Evolutionary conservation across 1,140 invertebrate species (phyloP).

Genomic region (Trichonephila clavata): DNA sequence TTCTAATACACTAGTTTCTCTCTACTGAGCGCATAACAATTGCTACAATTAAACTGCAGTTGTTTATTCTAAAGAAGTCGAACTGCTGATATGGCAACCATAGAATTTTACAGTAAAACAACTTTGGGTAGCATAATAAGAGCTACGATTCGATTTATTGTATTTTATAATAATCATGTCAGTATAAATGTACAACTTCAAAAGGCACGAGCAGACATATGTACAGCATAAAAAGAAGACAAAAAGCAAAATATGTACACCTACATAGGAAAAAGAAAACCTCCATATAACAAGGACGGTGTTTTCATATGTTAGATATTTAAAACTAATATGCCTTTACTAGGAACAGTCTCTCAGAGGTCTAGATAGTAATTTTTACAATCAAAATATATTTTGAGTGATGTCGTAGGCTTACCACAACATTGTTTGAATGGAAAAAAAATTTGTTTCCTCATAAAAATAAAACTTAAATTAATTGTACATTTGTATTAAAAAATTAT

Average conservation of each 20-base stretch:
- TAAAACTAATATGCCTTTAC: not conserved
- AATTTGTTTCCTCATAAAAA: not conserved
- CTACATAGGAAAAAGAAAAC: conserved; percentile 38
- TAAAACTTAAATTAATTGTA: not conserved
- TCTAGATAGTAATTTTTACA: not conserved
- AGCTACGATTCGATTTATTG: conserved; percentile 10
- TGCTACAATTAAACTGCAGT: conserved; percentile 47
- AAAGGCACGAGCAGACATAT: conserved; percentile 68
- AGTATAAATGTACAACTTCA: conserved; percentile 64
- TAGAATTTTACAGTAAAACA: conserved; percentile 31
- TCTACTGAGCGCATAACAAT: conserved; percentile 39
- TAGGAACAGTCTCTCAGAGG: conserved; percentile 53
- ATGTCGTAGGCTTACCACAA: not conserved
- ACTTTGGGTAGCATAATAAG: not conserved
- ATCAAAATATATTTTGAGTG: conserved; percentile 16
- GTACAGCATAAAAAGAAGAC: conserved; percentile 56
- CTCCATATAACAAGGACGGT: conserved; percentile 54
- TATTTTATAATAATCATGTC: not conserved
- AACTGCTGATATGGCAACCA: conserved; percentile 73
- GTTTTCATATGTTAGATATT: conserved; percentile 20
- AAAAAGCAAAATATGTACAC: conserved; percentile 54
- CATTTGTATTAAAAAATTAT: not conserved
- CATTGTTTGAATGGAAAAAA: not conserved
- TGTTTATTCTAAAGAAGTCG: conserved; percentile 38
- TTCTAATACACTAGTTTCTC: conserved; percentile 25